phyloP scores from a whole-genome alignment of 2,797 vertebrate species.

The Limosa lapponica region DNA sequence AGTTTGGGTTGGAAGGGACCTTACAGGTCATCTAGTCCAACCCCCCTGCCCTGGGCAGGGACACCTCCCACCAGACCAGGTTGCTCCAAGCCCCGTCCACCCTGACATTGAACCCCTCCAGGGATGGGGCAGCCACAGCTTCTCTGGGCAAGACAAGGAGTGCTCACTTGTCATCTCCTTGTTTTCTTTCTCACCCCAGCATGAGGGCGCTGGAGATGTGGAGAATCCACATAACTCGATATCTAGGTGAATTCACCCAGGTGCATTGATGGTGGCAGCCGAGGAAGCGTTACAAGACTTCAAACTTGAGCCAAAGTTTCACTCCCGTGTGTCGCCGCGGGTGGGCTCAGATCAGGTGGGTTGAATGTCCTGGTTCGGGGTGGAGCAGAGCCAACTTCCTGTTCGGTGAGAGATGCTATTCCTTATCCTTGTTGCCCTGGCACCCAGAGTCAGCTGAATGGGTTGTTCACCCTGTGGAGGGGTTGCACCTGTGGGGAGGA shows the following conservation, averaged over 20 bases:
- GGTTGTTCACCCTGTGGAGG: too few relatives aligned
- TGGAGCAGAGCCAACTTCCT: too few relatives aligned
- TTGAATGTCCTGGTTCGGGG: too few relatives aligned
- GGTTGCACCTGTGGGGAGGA: too few relatives aligned
- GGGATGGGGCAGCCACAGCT: rapidly evolving
- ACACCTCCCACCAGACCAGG: neutral
- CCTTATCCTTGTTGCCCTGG: too few relatives aligned
- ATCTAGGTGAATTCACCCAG: neutral
- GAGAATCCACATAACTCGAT: rapidly evolving
- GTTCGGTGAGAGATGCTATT: too few relatives aligned
- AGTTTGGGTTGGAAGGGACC: neutral
- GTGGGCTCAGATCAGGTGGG: neutral
- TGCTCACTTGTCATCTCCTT: neutral
- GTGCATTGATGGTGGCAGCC: rapidly evolving
- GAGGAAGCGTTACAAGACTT: neutral
- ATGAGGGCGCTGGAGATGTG: neutral
- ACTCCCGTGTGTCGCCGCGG: neutral
- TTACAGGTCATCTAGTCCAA: rapidly evolving
- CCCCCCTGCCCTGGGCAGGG: too few relatives aligned
- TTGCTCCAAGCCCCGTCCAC: neutral
- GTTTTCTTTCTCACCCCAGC: neutral
- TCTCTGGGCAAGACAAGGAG: neutral
- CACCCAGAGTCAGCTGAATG: too few relatives aligned
- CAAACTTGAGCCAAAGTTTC: neutral
- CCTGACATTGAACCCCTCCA: neutral